Evolutionary conservation across 2,113 vertebrate species (phyloP), one percentile per base, ranked within the genome.

Genomic region (Solea senegalensis): DNA sequence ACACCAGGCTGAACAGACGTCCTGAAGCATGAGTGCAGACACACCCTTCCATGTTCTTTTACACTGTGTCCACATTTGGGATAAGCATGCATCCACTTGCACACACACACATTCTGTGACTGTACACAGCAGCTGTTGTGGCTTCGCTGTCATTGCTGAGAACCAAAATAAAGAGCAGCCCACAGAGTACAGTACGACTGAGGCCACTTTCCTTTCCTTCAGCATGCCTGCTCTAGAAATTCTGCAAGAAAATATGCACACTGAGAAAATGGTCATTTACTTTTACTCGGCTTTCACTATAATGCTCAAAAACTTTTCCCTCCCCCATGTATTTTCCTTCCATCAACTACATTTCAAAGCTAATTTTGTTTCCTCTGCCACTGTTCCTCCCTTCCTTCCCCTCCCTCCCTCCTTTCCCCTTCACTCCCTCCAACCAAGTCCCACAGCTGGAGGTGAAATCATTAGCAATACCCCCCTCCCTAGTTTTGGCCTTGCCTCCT

Each of bases 401-500:
- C 76, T 74, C 65, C 69, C 65, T 49, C 58, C 46, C 55, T 61
- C 49, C 8, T 14, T 75, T 76, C 51, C 55, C 70, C 77, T 78
- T 85, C 76, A 72, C 80, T 81, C 79, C 70, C 79, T 79, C 81
- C 78, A 81, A 83, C 86, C 73, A 70, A 74, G 83, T 78, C 86
- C 88, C 89, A 86, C 88, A 92, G 90, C 91, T 92, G 90, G 89
- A 91, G 81, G 80, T 89, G 86, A 91, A 86, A 87, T 91, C 88
- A 92, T 89, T 91, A 90, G 83, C 84, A 74, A 78, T 80, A 69
- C 86, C 81, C 75, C 21, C 88, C 87, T 90, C 81, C 80, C 80
- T 80, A 69, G 62, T 76, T 83, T 73, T 75, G 67, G 81, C 87
- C 83, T 83, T 59, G 70, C 75, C 66, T 68, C 52, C 70, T 57